Evolutionary conservation across 2,113 vertebrate species (phyloP).

Genomic region (Microcebus jonahi): DNA sequence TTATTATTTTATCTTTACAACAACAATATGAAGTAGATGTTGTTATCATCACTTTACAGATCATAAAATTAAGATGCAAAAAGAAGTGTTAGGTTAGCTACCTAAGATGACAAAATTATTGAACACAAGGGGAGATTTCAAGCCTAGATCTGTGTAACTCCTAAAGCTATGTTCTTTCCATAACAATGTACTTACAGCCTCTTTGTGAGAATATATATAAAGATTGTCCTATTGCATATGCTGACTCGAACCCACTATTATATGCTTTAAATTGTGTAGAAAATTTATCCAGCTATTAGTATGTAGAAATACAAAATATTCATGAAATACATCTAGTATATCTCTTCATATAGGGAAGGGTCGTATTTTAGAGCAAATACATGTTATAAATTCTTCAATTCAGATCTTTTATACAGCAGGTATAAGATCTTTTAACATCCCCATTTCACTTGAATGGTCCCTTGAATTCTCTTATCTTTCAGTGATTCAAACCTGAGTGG

Average conservation of each 20-base stretch:
- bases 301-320: background rate
- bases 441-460: conserved; percentile 60
- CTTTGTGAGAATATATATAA: background rate
- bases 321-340: background rate
- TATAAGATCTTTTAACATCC: conserved; percentile 61
- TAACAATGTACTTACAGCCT: background rate
- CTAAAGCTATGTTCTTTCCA: background rate
- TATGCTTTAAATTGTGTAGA: background rate
- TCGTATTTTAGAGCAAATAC: conserved; percentile 20
- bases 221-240: background rate
- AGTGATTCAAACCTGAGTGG: conserved; percentile 67
- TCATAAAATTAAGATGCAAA: background rate
- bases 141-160: background rate
- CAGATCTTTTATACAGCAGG: conserved; percentile 31
- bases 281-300: background rate
- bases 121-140: background rate
- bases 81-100: background rate
- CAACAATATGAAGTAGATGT: background rate
- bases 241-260: background rate
- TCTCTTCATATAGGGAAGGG: background rate
- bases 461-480: conserved; percentile 60
- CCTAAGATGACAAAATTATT: background rate
- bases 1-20: background rate
- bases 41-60: background rate
- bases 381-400: conserved; percentile 33